Conservation (phyloP, 2,888 invertebrate genomes). For the Timandra comae region DNA sequence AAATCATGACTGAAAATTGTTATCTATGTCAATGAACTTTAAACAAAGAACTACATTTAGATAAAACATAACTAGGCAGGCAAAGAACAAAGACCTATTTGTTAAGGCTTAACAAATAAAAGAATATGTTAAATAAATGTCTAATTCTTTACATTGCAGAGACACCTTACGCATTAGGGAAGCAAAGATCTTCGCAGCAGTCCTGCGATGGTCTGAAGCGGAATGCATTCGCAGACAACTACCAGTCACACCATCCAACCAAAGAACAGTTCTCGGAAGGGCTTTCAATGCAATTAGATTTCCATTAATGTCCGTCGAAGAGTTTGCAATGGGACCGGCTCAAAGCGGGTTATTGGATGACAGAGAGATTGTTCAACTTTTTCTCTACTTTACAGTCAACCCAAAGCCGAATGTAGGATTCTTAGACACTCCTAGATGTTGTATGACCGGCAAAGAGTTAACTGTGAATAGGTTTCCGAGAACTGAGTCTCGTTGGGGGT, state of each 20-base stretch:
- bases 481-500: conserved; percentile 89
- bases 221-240: conserved; percentile 83
- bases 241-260: conserved; percentile 80
- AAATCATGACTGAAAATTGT: too few species aligned
- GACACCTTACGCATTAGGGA: conserved; percentile 88
- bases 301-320: conserved; percentile 90
- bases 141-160: conserved; percentile 60
- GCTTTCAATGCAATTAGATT: conserved; percentile 86
- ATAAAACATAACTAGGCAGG: too few species aligned
- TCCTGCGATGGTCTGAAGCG: conserved; percentile 84
- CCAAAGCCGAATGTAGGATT: conserved; percentile 86
- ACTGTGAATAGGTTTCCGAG: conserved; percentile 84
- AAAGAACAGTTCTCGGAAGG: conserved; percentile 80
- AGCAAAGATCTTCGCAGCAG: conserved; percentile 85
- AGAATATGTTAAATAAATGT: conserved; percentile 2
- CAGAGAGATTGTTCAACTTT: conserved; percentile 84
- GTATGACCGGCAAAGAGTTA: conserved; percentile 87
- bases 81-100: too few species aligned
- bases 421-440: conserved; percentile 83
- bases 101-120: too few species aligned
- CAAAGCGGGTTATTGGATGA: conserved; percentile 86
- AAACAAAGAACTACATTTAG: too few species aligned
- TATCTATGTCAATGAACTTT: too few species aligned
- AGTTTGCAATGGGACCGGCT: conserved; percentile 87
- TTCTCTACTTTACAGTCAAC: conserved; percentile 83